Conservation (phyloP, 2,113 vertebrate genomes). For the Eonycteris spelaea region DNA sequence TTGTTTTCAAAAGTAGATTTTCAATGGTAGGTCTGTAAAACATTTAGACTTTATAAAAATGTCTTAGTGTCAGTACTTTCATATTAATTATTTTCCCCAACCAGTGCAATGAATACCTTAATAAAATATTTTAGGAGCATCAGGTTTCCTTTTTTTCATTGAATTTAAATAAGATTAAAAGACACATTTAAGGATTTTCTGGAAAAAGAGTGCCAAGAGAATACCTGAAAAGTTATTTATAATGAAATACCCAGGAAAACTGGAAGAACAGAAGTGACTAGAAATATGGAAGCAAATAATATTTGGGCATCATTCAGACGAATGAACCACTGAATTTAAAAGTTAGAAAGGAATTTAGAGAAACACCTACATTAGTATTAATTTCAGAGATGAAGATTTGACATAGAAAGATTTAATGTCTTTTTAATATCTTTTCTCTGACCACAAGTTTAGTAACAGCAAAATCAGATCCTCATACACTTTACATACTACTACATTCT, state of each 20-base stretch:
- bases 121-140: conserved; percentile 2
- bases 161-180: conserved; percentile 23
- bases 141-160: background rate
- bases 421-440: background rate
- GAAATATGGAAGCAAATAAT: background rate
- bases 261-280: background rate
- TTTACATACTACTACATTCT: background rate
- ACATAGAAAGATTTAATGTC: background rate
- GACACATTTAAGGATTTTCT: background rate
- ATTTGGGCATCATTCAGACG: background rate
- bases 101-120: background rate
- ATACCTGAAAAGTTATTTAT: background rate
- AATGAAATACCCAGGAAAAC: background rate
- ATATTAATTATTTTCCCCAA: conserved; percentile 23
- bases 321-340: background rate
- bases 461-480: background rate
- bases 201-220: background rate
- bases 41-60: background rate
- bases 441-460: background rate
- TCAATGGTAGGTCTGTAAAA: background rate
- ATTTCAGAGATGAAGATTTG: background rate
- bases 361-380: background rate
- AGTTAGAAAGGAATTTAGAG: background rate
- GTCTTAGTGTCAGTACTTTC: background rate
- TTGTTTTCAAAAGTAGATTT: background rate